Base-by-base conservation (phyloP, 2,888 invertebrate genomes). In the Eutolmus rufibarbis region DNA sequence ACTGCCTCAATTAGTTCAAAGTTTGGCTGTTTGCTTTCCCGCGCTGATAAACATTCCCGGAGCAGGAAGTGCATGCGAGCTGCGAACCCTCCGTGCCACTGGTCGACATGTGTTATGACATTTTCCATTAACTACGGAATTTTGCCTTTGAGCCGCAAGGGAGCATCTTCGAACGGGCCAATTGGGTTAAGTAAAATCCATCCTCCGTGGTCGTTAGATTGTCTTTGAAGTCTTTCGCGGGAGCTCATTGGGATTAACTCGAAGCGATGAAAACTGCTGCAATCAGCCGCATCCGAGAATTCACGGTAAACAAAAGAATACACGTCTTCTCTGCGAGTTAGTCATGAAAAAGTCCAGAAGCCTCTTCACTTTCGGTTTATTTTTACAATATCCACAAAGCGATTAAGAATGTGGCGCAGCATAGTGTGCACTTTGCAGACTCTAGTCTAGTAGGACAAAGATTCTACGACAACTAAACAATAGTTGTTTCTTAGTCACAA, bases 81-180 rank as follows among this genome's bases (percentile, higher is more conserved):
- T 19, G 8, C 19, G 9, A 19, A 56, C 9, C 19, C 56, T 56
- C 8, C 19, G n/a, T n/a, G 19, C 43, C n/a, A 78, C 19, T 78
- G 16, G 16, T 19, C 78, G 31, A 79, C 79, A 79, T 51, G 14
- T 79, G 79, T 79, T 79, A 79, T 46, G 79, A 79, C 46, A 79
- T 79, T n/a, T 79, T 79, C 79, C 79, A 79, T 79, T 79, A 79
- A 51, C 56, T 23, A 16, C 31, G 23, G 51, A 79, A 28, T 79
- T 51, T 51, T 23, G 3, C 28, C 66, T 66, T 66, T 66, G 66
- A 66, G 28, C 28, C 66, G 12, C 66, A 9, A 28, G 28, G 28
- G 23, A 19, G 28, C 9, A 66, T 66, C 66, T 66, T 28, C 9
- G 23, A 12, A 3, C 66, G 66, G 66, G 66, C 66, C 66, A 66